Evolutionary conservation across 2,888 invertebrate species (phyloP).

Genomic region (Rhogogaster chlorosoma): DNA sequence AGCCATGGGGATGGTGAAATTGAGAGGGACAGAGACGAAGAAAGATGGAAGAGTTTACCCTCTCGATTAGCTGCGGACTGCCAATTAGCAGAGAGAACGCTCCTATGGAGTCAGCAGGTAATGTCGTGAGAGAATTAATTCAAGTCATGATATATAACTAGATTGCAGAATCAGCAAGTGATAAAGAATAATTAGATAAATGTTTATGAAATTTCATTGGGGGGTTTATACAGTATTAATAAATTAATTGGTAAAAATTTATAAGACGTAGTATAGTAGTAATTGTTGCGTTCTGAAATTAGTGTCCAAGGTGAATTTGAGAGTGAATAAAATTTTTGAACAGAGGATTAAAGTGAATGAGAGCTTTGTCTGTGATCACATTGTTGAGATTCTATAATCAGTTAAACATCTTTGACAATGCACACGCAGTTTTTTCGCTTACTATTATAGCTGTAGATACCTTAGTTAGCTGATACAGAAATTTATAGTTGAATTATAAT

Average conservation of each 20-base stretch:
- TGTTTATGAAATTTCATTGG: not conserved
- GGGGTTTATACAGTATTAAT: slow-evolving; percentile 19
- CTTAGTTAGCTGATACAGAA: slow-evolving; percentile 29
- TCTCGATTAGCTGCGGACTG: slow-evolving; percentile 74
- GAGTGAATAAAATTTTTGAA: not conserved
- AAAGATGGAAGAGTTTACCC: slow-evolving; percentile 74
- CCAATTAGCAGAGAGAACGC: slow-evolving; percentile 73
- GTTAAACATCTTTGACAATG: slow-evolving; percentile 38
- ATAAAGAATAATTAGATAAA: not conserved
- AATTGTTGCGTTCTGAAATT: not conserved
- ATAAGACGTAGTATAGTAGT: not conserved
- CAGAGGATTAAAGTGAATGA: not conserved
- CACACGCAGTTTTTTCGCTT: slow-evolving; percentile 30
- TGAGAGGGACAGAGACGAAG: slow-evolving; percentile 72
- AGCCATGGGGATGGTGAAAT: slow-evolving; percentile 68
- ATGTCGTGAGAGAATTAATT: slow-evolving; percentile 61
- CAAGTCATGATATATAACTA: slow-evolving; percentile 20
- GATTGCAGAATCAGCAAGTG: slow-evolving; percentile 28
- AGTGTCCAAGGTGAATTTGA: not conserved
- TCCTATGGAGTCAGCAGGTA: slow-evolving; percentile 76
- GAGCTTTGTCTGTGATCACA: slow-evolving; percentile 37
- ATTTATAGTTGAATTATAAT: slow-evolving; percentile 36
- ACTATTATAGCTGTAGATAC: slow-evolving; percentile 39
- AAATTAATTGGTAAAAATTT: not conserved
- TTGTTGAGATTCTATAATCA: slow-evolving; percentile 43